Evolutionary conservation across 92 coral and sea anemone species (phyloP).

Genomic region (Parazoanthus atlanticus): DNA sequence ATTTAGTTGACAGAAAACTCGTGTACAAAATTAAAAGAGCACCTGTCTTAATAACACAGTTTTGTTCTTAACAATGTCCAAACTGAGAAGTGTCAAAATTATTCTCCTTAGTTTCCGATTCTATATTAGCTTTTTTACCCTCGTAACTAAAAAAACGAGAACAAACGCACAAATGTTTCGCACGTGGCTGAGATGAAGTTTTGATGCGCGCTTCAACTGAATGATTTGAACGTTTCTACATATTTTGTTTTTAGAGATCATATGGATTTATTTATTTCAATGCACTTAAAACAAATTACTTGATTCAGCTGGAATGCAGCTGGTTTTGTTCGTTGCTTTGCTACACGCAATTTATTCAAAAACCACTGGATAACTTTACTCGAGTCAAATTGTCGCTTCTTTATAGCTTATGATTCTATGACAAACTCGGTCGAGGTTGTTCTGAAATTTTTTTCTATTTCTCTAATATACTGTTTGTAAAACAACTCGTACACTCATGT

Average conservation of each 20-base stretch:
- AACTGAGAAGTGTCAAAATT: not conserved
- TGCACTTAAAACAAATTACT: not conserved
- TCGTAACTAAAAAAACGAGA: not conserved
- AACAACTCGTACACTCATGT: no score
- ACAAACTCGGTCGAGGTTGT: not conserved
- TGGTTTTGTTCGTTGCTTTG: not conserved
- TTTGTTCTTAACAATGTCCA: not conserved
- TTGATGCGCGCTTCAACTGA: not conserved
- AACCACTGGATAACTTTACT: no score
- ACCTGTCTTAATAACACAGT: conserved; percentile 11
- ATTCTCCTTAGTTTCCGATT: not conserved
- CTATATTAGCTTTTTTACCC: not conserved
- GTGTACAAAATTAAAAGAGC: not conserved
- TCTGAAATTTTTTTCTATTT: no score
- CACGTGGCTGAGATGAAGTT: not conserved
- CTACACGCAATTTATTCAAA: not conserved
- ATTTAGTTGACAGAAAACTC: not conserved
- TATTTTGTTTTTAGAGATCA: not conserved
- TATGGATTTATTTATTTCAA: not conserved
- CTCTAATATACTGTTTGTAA: not conserved
- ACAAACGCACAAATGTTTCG: no score
- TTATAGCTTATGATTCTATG: no score
- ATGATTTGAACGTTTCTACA: not conserved
- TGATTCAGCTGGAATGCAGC: conserved; percentile 8
- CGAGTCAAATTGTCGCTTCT: not conserved